phyloP scores from a whole-genome alignment of 1,140 invertebrate species.

The Bilobella aurantiaca region DNA sequence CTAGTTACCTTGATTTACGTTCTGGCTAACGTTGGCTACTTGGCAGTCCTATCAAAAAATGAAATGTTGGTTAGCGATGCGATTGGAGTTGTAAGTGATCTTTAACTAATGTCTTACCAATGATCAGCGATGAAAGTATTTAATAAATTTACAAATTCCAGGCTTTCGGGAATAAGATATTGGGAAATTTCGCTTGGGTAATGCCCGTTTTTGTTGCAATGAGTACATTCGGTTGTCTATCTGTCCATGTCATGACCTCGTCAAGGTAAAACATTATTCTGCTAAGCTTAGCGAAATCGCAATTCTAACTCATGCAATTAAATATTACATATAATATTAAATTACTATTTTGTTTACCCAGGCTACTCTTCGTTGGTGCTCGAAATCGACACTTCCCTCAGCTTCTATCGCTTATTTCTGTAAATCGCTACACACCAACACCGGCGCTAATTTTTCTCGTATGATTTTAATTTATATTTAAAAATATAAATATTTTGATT shows the following conservation, averaged over 20 bases:
- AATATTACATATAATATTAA: constrained; percentile 76
- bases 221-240: background rate
- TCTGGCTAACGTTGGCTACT: constrained; percentile 80
- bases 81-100: constrained; percentile 67
- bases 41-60: constrained; percentile 65
- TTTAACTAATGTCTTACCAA: background rate
- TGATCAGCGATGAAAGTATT: background rate
- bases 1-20: constrained; percentile 76
- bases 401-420: background rate
- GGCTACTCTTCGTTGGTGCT: constrained; percentile 83
- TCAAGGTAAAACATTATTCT: background rate
- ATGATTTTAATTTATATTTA: too few species aligned
- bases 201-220: constrained; percentile 76
- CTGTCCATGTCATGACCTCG: background rate
- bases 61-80: constrained; percentile 73
- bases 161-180: constrained; percentile 70
- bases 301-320: constrained; percentile 47
- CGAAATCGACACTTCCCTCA: constrained; percentile 75
- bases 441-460: too few species aligned
- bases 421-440: background rate
- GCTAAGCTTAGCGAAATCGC: background rate
- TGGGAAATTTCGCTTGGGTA: constrained; percentile 66
- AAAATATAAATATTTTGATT: too few species aligned
- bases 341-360: constrained; percentile 68
- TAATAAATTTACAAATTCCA: constrained; percentile 31